Conservation (phyloP, 2,888 invertebrate genomes). For the Caenorhabditis sp. region DNA sequence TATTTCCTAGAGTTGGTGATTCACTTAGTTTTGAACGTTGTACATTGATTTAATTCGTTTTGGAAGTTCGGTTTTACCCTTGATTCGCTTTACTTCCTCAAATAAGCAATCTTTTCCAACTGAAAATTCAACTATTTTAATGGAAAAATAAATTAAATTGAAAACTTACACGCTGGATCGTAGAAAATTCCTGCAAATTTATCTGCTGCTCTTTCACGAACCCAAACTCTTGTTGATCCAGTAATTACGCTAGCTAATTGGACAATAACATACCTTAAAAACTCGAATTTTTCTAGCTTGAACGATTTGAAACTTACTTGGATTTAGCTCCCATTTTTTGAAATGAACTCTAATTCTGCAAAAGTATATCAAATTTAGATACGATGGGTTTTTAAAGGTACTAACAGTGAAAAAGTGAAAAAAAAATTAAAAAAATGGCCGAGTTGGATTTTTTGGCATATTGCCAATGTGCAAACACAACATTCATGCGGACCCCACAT, state of each 20-base stretch:
- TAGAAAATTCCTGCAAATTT: constrained; percentile 65
- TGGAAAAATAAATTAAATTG: background rate
- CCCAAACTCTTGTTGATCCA: constrained; percentile 65
- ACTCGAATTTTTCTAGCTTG: too few species aligned
- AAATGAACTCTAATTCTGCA: background rate
- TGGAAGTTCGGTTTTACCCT: constrained; percentile 75
- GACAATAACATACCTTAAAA: constrained; percentile 65
- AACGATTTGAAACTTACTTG: constrained; percentile 52
- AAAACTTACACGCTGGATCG: constrained; percentile 66
- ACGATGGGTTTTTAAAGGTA: too few species aligned
- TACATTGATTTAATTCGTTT: constrained; percentile 62
- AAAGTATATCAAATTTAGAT: background rate
- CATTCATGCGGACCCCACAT: constrained; percentile 7
- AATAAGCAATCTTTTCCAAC: constrained; percentile 79
- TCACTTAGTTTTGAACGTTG: constrained; percentile 45
- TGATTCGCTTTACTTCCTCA: constrained; percentile 81
- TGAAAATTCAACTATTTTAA: constrained; percentile 74
- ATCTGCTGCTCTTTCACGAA: constrained; percentile 65
- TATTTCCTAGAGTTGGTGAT: background rate
- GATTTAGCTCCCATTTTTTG: constrained; percentile 67
- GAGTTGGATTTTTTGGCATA: constrained; percentile 19
- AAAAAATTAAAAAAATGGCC: background rate
- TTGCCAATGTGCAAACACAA: constrained; percentile 36
- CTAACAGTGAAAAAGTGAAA: background rate
- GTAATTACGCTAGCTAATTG: constrained; percentile 66